Base-by-base conservation (phyloP, 2,797 vertebrate genomes). In the Hipposideros larvatus region DNA sequence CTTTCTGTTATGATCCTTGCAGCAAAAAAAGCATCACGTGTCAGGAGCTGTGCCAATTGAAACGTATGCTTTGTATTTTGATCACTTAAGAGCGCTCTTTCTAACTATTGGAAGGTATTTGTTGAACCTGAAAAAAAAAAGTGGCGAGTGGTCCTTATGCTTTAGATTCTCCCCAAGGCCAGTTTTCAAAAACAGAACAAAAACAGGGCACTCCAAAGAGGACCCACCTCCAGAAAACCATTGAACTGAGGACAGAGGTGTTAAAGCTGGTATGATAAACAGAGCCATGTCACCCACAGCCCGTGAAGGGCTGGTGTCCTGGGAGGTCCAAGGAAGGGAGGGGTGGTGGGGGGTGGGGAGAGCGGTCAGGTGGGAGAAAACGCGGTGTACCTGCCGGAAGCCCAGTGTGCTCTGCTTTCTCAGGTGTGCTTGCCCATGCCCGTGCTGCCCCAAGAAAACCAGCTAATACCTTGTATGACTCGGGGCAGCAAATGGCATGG, bases 251-350 rank as follows among this genome's bases (percentile, higher is more conserved):
- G 86, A 75, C 14, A 41, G 41, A 57, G 46, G 4, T 14, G 48
- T 31, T 28, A 68, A 48, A 75, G 37, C 61, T 51, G 46, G 34
- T 9, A 13, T 1, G 6, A 21, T 9, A 53, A 63, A n/a, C 2
- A 16, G 34, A 28, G 14, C 66, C 2, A 14, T 1, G 8, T 24
- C 43, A 7, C 34, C 55, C 31, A 1, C 0, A 13, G 19, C 53
- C 4, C 7, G 3, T 0, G 4, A 77, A 79, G 55, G 15, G 14
- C 11, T 5, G 63, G 34, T 5, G 11, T 53, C 9, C 48, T 41
- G n/a, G 26, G 57, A 59, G 46, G 15, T 21, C 13, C 11, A 0
- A 11, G 16, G 24, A 66, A 65, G n/a, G 51, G 28, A 18, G n/a
- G 37, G 74, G 0, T 11, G 34, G 37, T 68, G 7, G 28, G 2